Conservation (phyloP, 2,797 vertebrate genomes). For the Crocodylus rhombifer region DNA sequence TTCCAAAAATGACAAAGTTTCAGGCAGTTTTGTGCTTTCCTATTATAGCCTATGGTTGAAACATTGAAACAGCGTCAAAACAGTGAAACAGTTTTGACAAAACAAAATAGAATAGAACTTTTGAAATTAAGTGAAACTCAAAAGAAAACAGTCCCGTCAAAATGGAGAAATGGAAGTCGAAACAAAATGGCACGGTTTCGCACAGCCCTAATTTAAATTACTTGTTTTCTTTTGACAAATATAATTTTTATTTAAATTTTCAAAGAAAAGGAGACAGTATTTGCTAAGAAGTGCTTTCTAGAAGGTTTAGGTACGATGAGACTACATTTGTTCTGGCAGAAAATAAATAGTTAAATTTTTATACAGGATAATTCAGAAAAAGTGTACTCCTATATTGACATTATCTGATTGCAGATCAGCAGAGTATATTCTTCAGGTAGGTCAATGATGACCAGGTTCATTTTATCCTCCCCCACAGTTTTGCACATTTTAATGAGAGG, state of each 20-base stretch:
- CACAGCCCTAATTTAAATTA: too few relatives aligned
- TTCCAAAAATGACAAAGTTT: too few relatives aligned
- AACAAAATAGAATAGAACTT: too few relatives aligned
- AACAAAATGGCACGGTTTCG: too few relatives aligned
- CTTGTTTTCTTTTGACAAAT: neutral
- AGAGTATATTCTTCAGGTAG: neutral
- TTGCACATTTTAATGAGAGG: conserved; percentile 33
- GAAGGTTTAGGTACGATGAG: conserved; percentile 25
- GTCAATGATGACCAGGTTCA: neutral
- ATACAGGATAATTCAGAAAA: neutral
- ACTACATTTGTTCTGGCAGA: fast-evolving
- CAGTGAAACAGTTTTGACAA: too few relatives aligned
- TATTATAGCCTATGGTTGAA: too few relatives aligned
- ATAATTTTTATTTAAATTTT: neutral
- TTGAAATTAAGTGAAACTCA: too few relatives aligned
- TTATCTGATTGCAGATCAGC: conserved; percentile 38
- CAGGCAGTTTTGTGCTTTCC: too few relatives aligned
- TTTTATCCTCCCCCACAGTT: neutral
- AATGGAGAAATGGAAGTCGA: too few relatives aligned
- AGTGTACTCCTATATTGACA: neutral
- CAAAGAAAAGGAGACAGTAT: neutral
- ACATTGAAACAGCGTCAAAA: too few relatives aligned
- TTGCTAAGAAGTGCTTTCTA: neutral
- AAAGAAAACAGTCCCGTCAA: too few relatives aligned
- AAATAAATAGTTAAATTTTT: neutral